Base-by-base conservation (phyloP, 2,888 invertebrate genomes). In the Diaperis boleti region DNA sequence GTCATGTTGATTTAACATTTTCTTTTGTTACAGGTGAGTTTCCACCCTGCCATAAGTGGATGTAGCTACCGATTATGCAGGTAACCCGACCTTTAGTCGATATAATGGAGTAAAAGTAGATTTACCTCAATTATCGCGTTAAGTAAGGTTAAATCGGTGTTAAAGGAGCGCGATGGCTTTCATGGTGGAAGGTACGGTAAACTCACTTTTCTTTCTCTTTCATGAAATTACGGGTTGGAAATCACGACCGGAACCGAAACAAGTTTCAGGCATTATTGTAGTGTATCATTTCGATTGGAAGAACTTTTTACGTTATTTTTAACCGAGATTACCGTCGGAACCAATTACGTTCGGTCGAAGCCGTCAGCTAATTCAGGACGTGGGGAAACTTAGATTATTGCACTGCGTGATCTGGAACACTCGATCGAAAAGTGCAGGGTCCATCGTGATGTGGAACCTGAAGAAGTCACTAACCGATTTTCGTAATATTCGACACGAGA, bases 21-120 rank as follows among this genome's bases (percentile, higher is more conserved):
- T 29, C 22, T 52, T 52, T 22, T 39, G 39, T 54, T 54, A 4
- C 54, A 54, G 54, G 54, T 54, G 54, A 54, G 54, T 54, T 52
- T 37, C 37, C 7, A 22, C 52, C 20, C 20, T 37, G 22, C 20
- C 10, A 17, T 33, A 11, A 49, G 29, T 26, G 18, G 41, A 18
- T 11, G 18, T 18, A 20, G 18, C 17, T 42, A 20, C 17, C 18
- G 15, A 42, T 17, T 15, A 45, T 10, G 29, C 11, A 45, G 6
- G 13, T 45, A 26, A 37, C 3, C 39, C n/a, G 11, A 29, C 45
- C 26, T 29, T 45, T 29, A 45, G 29, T 45, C 45, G 29, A 26
- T 11, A 20, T 39, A 49, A 20, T 35, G 54, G 54, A 54, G 42
- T 54, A 54, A 41, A 54, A 54, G 41, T 54, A 54, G 29, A 37